Evolutionary conservation across 2,113 vertebrate genomes (phyloP), one percentile per base, ranked within the genome.

Genomic region (Gallinago undulata): DNA sequence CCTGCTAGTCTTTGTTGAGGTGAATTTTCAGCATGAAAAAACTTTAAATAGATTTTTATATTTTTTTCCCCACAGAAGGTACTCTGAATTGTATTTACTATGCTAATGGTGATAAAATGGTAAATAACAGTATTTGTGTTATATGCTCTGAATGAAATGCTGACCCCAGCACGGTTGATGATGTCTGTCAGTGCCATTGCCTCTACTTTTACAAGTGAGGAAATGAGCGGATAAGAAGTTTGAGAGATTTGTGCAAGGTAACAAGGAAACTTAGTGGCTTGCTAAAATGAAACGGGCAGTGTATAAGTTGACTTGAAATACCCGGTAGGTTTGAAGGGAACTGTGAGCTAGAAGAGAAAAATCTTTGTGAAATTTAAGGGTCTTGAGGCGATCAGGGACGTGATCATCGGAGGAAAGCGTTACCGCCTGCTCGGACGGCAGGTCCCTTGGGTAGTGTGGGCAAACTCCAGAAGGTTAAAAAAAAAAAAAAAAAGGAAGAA

Each of bases 131-230:
- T 51, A 22, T 31, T 68, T 68, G 25, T 31, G 23, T 37, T 56
- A 9, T 15, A 18, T 3, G 2, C 5, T 33, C 48, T 21, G 35
- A 43, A 25, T 24, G 28, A 33, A 60, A 22, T 5, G 41, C 19
- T 35, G 75, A 28, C 8, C 31, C 10, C 10, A 30, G 19, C 2
- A 2, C 22, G 33, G 63, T 13, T 0, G 2, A 6, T 23, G 22
- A 18, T 60, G n/a, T 13, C 27, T 25, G 14, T 73, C 60, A n/a
- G 72, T 60, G 8, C 63, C 14, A 8, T 21, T 27, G 35, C 15
- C 11, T 37, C 24, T 35, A 14, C 59, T 72, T 76, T 43, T 18
- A 45, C 5, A 78, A 62, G 56, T n/a, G 19, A 56, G 43, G 47
- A 78, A 90, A 85, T 2, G 6, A 68, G 81, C 4, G 27, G 31